Evolutionary conservation across 2,797 vertebrate genomes (phyloP).

Genomic region (Strix occidentalis): DNA sequence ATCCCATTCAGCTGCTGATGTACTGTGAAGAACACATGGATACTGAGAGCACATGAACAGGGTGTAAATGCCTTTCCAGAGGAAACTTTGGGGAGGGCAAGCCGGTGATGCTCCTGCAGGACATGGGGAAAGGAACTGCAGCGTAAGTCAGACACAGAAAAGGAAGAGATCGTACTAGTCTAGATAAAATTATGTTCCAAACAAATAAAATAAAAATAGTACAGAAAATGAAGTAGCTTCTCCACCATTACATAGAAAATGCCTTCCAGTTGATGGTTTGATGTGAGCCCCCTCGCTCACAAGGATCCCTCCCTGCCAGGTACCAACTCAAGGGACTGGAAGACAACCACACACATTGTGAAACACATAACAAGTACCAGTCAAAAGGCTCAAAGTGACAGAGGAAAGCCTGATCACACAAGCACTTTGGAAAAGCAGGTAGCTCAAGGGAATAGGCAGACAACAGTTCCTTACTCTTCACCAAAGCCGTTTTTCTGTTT

Average conservation of each 20-base stretch:
- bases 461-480: neutral
- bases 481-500: neutral
- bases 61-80: neutral
- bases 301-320: neutral
- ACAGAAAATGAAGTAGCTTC: neutral
- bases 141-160: neutral
- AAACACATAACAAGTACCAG: neutral
- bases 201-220: neutral
- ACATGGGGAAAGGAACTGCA: neutral
- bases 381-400: rapidly evolving
- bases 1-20: neutral
- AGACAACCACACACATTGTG: rapidly evolving
- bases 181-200: neutral
- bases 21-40: neutral
- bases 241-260: neutral
- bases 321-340: neutral
- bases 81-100: neutral
- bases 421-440: neutral
- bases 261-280: no score
- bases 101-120: neutral
- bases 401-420: neutral
- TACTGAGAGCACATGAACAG: neutral
- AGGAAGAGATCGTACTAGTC: neutral
- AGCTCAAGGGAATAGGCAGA: neutral
- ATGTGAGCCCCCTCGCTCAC: rapidly evolving